phyloP scores from a whole-genome alignment of 1,140 invertebrate species.

The Danaus plexippus region DNA sequence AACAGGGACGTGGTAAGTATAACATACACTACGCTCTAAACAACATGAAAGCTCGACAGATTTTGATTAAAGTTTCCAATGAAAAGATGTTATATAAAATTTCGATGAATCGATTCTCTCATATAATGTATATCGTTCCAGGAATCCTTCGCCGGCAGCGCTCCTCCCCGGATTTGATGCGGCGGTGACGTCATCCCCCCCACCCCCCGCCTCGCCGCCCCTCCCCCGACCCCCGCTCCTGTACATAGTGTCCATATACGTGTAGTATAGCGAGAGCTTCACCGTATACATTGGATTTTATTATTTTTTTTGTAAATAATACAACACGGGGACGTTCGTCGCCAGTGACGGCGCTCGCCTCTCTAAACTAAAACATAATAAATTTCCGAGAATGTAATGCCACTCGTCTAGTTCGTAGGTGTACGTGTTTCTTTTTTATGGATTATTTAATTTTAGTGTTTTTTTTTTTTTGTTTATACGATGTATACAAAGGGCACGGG shows the following conservation, averaged over 20 bases:
- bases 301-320: too few species aligned
- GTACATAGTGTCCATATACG: neutral
- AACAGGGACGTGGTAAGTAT: slow-evolving; percentile 32
- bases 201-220: slow-evolving; percentile 5
- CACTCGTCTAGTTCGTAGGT: slow-evolving; percentile 62
- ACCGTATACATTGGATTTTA: too few species aligned
- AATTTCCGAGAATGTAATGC: slow-evolving; percentile 20
- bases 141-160: slow-evolving; percentile 44
- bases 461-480: slow-evolving; percentile 45
- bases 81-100: too few species aligned
- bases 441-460: slow-evolving; percentile 49
- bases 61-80: too few species aligned
- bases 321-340: too few species aligned
- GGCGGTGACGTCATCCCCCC: slow-evolving; percentile 22
- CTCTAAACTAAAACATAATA: too few species aligned
- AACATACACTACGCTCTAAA: neutral
- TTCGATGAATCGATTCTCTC: too few species aligned
- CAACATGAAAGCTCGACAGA: too few species aligned
- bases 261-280: too few species aligned
- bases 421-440: slow-evolving; percentile 57
- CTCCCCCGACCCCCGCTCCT: neutral
- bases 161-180: slow-evolving; percentile 55
- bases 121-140: slow-evolving; percentile 20
- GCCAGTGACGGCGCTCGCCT: too few species aligned
- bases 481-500: slow-evolving; percentile 37